phyloP scores from a whole-genome alignment of 2,113 vertebrate genomes.

The Tapirus terrestris region DNA sequence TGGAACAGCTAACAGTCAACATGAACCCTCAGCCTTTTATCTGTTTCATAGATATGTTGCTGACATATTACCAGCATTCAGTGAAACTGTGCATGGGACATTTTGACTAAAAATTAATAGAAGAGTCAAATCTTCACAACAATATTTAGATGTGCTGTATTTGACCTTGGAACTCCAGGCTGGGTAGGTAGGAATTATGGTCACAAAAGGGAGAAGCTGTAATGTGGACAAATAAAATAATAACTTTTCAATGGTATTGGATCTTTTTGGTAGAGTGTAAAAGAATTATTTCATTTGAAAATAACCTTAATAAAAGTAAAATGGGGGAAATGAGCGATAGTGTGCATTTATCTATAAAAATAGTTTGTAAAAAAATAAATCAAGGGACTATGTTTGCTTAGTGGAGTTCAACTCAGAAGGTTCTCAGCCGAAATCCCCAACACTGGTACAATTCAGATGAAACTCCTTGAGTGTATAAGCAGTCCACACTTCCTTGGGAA shows the following conservation, averaged over 20 bases:
- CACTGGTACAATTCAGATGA: not conserved
- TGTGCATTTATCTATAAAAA: not conserved
- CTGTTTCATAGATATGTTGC: not conserved
- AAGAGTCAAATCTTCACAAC: not conserved
- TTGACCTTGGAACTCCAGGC: not conserved
- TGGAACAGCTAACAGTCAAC: not conserved
- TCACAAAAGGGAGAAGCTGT: not conserved
- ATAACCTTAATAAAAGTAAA: constrained; percentile 38
- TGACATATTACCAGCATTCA: not conserved
- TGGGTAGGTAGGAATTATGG: not conserved
- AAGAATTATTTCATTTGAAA: constrained; percentile 35
- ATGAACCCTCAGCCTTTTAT: not conserved
- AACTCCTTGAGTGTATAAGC: not conserved
- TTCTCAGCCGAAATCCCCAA: not conserved
- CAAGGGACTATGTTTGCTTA: not conserved
- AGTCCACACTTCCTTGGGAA: not conserved
- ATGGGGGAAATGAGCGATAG: not conserved
- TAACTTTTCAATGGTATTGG: not conserved
- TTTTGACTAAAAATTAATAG: not conserved
- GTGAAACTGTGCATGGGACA: not conserved
- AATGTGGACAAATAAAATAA: not conserved
- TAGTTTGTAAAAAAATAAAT: not conserved
- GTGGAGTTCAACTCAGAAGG: constrained; percentile 1
- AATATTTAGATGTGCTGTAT: not conserved
- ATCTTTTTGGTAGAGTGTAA: constrained; percentile 17